Conservation (phyloP, 2,888 invertebrate genomes). For the Lochmaea crataegi region DNA sequence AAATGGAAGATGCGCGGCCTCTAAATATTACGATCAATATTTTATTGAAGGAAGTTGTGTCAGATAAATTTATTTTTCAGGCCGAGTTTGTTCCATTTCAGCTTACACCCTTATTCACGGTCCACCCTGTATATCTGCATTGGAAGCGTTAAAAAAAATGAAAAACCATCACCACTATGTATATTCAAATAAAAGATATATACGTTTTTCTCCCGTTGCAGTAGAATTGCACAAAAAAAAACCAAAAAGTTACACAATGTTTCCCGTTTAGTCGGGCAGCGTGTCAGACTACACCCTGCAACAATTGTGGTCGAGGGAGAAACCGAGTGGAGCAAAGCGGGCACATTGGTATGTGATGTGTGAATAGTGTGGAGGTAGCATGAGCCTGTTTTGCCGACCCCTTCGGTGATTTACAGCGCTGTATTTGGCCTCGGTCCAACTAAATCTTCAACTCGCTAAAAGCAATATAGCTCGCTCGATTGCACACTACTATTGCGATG, state of each 20-base stretch:
- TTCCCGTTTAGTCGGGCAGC: conserved; percentile 15
- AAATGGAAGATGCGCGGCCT: no score
- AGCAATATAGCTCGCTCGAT: conserved; percentile 36
- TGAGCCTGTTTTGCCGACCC: conserved; percentile 35
- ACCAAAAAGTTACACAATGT: conserved; percentile 9
- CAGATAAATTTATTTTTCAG: no score
- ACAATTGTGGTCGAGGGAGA: conserved; percentile 31
- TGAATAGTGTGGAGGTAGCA: conserved; percentile 35
- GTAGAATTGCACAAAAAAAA: neutral
- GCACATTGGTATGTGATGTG: conserved; percentile 37
- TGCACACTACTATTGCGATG: conserved; percentile 29
- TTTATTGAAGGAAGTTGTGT: no score
- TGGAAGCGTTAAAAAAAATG: neutral
- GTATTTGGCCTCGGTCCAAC: conserved; percentile 53
- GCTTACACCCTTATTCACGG: no score
- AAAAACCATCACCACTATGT: neutral
- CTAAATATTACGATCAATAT: no score
- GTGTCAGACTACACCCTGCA: conserved; percentile 26
- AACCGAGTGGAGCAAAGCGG: conserved; percentile 16
- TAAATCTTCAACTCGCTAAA: conserved; percentile 43
- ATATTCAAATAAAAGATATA: neutral
- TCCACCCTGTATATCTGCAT: neutral
- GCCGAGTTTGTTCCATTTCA: no score
- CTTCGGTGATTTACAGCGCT: conserved; percentile 53
- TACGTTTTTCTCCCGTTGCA: neutral